phyloP scores from a whole-genome alignment of 2,113 vertebrate species.

The Odocoileus hemionus region DNA sequence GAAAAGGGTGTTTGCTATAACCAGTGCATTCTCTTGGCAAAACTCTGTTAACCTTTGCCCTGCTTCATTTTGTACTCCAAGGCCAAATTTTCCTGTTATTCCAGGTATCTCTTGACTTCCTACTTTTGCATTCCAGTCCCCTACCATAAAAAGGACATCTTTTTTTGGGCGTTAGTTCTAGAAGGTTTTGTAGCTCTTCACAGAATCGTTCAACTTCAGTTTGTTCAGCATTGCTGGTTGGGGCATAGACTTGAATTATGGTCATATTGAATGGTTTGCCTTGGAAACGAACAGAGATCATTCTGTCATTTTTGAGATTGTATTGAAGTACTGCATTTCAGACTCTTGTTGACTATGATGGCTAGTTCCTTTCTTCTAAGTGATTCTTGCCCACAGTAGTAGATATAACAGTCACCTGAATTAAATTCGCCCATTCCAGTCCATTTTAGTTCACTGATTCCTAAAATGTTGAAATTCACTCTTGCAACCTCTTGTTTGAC shows the following conservation, averaged over 20 bases:
- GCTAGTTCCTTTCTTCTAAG: not conserved
- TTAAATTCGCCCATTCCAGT: not conserved
- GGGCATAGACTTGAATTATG: not conserved
- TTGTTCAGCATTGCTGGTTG: not conserved
- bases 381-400: not conserved
- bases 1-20: not conserved
- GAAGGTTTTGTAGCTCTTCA: not conserved
- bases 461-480: not conserved
- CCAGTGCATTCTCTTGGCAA: not conserved
- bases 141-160: not conserved
- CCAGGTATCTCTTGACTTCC: not conserved
- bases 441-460: not conserved
- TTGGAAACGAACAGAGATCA: not conserved
- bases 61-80: not conserved
- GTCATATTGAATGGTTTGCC: not conserved
- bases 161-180: not conserved
- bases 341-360: not conserved
- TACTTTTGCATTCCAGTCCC: not conserved
- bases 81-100: not conserved
- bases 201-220: rapidly evolving
- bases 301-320: not conserved
- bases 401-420: not conserved
- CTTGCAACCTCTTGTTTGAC: rapidly evolving
- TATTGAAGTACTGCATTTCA: not conserved
- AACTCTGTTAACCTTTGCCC: not conserved